These are phyloP conservation scores for Phrynosoma platyrhinos DNA, from an alignment of 2,113 vertebrate genomes.

Conservation along the genomic window DNA sequence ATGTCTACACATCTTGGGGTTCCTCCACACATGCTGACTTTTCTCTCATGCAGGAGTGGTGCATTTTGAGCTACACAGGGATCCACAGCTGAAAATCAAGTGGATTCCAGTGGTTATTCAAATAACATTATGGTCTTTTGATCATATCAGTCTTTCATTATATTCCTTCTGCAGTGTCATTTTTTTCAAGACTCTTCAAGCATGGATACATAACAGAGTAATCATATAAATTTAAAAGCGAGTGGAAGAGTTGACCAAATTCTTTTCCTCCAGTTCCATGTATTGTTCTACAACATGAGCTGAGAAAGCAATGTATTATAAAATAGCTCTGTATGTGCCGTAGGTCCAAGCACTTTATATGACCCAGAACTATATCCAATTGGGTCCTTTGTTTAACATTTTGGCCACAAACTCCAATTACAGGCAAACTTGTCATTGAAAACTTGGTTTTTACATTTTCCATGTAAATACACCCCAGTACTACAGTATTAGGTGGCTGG, in stretches of 20 bases:
- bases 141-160: neutral
- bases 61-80: neutral
- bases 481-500: fast-evolving
- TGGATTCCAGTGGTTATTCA: neutral
- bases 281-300: neutral
- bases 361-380: neutral
- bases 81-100: too few relatives aligned
- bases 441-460: neutral
- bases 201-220: neutral
- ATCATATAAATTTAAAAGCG: neutral
- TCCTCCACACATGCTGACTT: neutral
- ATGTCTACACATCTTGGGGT: neutral
- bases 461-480: fast-evolving
- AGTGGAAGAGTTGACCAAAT: neutral
- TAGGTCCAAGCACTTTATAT: neutral
- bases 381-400: neutral
- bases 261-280: neutral
- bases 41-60: neutral
- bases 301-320: neutral
- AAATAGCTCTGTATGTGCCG: neutral
- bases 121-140: neutral
- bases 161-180: neutral
- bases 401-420: neutral
- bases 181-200: neutral
- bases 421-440: neutral